Evolutionary conservation across 2,113 vertebrate species (phyloP).

Genomic region (Entelurus aequoreus): DNA sequence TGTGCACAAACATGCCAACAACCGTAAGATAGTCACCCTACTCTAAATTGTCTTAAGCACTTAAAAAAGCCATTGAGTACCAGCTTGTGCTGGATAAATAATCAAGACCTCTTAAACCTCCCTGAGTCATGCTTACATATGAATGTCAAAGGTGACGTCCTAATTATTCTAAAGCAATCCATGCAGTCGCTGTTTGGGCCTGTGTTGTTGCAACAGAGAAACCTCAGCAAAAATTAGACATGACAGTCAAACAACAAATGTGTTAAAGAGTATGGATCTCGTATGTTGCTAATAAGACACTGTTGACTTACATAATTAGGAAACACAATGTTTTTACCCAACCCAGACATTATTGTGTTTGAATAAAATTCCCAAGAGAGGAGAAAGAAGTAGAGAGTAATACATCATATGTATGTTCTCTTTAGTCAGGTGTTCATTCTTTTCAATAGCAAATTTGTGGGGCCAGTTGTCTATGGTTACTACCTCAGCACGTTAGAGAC

Average conservation of each 20-base stretch:
- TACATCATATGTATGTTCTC: no score
- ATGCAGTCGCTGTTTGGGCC: neutral
- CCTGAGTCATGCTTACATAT: neutral
- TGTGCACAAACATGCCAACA: neutral
- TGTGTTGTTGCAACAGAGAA: neutral
- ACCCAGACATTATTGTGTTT: neutral
- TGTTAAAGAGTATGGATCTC: neutral
- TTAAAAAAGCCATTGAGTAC: neutral
- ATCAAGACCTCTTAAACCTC: neutral
- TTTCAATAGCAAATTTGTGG: neutral
- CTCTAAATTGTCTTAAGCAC: neutral
- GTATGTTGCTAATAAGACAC: neutral
- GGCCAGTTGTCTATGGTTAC: constrained; percentile 1
- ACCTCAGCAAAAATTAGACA: neutral
- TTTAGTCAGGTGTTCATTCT: neutral
- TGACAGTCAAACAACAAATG: neutral
- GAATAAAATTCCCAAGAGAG: neutral
- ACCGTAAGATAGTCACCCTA: neutral
- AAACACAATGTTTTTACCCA: neutral
- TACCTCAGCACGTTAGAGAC: neutral
- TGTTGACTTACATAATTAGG: neutral
- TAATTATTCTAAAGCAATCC: neutral
- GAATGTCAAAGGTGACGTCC: neutral
- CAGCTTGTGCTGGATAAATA: no score
- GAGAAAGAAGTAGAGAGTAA: no score